phyloP scores from a whole-genome alignment of 2,888 invertebrate species.

The Tribolium freemani region DNA sequence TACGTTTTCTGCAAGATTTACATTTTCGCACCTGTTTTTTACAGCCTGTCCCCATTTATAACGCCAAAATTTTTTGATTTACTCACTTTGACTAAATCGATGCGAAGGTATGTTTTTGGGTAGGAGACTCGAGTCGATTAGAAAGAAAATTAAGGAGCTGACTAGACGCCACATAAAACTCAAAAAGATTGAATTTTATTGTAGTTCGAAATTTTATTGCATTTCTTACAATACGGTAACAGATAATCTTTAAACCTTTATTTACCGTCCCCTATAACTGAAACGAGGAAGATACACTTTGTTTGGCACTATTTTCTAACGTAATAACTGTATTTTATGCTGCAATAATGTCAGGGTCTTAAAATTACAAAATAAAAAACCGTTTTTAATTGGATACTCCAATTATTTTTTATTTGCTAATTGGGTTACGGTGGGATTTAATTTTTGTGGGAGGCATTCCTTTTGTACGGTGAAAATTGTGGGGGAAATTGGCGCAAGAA shows the following conservation, averaged over 20 bases:
- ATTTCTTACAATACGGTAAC: background rate
- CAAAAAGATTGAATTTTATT: background rate
- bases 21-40: background rate
- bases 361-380: too few relatives aligned
- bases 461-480: background rate
- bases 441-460: background rate
- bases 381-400: too few relatives aligned
- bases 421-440: too few relatives aligned
- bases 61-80: background rate
- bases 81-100: background rate
- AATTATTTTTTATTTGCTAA: too few relatives aligned
- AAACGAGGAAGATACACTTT: background rate
- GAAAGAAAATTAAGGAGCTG: background rate
- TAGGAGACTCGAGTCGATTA: background rate
- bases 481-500: slow-evolving; percentile 6
- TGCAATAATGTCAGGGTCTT: too few relatives aligned
- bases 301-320: too few relatives aligned
- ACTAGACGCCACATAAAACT: background rate
- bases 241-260: background rate
- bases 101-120: background rate
- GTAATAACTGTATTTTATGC: too few relatives aligned
- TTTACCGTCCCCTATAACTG: background rate
- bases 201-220: background rate
- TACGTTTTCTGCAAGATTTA: background rate
- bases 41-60: background rate